These are phyloP conservation scores for Phataginus tricuspis DNA, from an alignment of 2,797 vertebrate species.

Conservation along the genomic window DNA sequence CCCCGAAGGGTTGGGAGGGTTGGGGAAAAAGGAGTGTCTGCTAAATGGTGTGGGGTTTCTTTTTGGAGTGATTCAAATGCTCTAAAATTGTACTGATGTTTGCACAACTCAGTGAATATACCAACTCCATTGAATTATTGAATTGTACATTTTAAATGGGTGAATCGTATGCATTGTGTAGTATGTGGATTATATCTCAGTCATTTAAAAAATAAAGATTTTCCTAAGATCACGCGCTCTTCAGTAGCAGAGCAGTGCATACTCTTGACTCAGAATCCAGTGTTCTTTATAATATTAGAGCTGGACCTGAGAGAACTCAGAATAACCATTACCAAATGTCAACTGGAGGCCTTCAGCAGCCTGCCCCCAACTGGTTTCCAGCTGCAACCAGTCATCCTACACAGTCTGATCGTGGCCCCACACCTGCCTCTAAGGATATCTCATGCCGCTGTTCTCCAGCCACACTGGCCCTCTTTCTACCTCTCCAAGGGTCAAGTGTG, in stretches of 20 bases:
- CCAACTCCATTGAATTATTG: not conserved
- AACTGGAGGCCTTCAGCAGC: not conserved
- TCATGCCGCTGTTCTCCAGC: not conserved
- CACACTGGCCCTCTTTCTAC: not conserved
- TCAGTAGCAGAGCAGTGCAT: not conserved
- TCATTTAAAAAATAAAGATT: not conserved
- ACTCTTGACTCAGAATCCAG: not conserved
- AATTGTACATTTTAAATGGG: not conserved
- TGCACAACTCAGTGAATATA: not conserved
- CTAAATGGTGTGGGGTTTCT: not conserved
- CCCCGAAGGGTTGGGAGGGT: not conserved
- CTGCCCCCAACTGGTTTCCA: not conserved
- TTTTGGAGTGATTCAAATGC: not conserved
- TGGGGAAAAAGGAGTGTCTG: not conserved
- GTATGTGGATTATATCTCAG: not conserved
- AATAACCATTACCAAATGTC: not conserved
- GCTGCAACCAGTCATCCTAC: not conserved
- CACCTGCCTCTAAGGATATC: not conserved
- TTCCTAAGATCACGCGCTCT: not conserved
- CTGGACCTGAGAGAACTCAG: not conserved
- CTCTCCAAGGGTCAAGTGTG: not conserved
- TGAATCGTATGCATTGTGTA: not conserved
- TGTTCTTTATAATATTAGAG: not conserved
- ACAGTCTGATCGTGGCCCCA: no score
- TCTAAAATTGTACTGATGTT: constrained; percentile 10